Base-by-base conservation (phyloP, 1,140 invertebrate species). In the Triops longicaudatus region DNA sequence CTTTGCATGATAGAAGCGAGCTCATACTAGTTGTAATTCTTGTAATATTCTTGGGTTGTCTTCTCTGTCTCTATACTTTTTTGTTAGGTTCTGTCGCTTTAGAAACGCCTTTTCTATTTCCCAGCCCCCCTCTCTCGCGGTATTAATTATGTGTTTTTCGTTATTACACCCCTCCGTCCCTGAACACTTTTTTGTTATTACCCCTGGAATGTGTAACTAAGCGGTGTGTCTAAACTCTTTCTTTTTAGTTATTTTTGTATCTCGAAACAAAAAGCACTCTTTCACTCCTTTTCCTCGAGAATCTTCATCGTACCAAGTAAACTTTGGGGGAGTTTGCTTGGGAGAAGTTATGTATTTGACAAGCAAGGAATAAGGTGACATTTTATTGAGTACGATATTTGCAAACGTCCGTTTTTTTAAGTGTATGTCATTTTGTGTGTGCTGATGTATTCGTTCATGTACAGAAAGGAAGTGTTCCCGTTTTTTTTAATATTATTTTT, bases 81-180 rank as follows among this genome's bases (percentile, higher is more conserved):
- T 63, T 6, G 1, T 0, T 63, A 14, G 6, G 14, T n/a, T 63
- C 22, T 63, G 6, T 63, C 17, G 50, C 50, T 63, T n/a, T 63
- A 63, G 50, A 63, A 10, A 63, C 50, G 50, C 50, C 50, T 63
- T 63, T 22, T 22, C 50, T 63, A 17, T 63, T n/a, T n/a, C n/a
- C n/a, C n/a, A n/a, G n/a, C n/a, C 14, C 22, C 50, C 22, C 50
- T 17, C 17, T 9, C 31, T 37, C 31, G 10, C 50, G 50, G 50
- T 63, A 63, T 63, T 63, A 63, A 63, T 63, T 63, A 63, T 63
- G 50, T 22, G 22, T 63, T 63, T 37, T 63, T 63, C 10, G 50
- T 63, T 63, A 63, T 63, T 63, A 63, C n/a, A n/a, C 50, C 50
- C n/a, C 50, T 63, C 50, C 50, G 50, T 63, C 50, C 50, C 50